Percentiles rank a stretch among this genome's conserved stretches.
These are phyloP conservation scores for Metopolophium dirhodum DNA, from an alignment of 1,140 invertebrate species.

Conservation along the genomic window DNA sequence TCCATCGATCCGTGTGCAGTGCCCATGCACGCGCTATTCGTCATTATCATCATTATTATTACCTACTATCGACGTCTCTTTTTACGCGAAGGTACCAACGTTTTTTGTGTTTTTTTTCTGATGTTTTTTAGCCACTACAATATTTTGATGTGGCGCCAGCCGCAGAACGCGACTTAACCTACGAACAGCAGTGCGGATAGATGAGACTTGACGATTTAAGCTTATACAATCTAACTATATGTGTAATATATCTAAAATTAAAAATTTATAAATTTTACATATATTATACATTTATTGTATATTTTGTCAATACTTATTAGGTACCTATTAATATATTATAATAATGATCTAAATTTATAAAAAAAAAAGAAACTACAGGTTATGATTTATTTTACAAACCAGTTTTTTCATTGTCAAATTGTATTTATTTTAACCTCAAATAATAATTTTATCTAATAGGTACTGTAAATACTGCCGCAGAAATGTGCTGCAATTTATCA, in stretches of 20 bases:
- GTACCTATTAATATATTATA: too few relatives aligned
- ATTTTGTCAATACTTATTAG: too few relatives aligned
- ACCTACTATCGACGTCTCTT: not conserved
- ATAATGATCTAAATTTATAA: too few relatives aligned
- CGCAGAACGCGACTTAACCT: not conserved
- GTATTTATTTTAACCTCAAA: too few relatives aligned
- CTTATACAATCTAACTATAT: not conserved
- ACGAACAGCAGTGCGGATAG: not conserved
- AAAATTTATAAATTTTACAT: too few relatives aligned
- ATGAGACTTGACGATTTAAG: not conserved
- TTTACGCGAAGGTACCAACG: not conserved
- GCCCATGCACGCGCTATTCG: not conserved
- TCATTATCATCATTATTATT: not conserved
- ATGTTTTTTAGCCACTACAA: not conserved
- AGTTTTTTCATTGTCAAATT: too few relatives aligned
- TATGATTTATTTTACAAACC: too few relatives aligned
- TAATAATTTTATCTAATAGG: too few relatives aligned
- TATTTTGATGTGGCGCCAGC: not conserved
- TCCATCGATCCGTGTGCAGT: not conserved
- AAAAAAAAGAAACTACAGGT: too few relatives aligned
- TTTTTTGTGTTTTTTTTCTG: not conserved
- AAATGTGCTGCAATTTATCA: too few relatives aligned
- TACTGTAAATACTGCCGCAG: too few relatives aligned
- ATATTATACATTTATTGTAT: too few relatives aligned
- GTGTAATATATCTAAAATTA: not conserved